Percentiles rank a stretch among this genome's conserved stretches.
Conservation (phyloP, 2,888 invertebrate genomes). For the Drosophila borborema region DNA sequence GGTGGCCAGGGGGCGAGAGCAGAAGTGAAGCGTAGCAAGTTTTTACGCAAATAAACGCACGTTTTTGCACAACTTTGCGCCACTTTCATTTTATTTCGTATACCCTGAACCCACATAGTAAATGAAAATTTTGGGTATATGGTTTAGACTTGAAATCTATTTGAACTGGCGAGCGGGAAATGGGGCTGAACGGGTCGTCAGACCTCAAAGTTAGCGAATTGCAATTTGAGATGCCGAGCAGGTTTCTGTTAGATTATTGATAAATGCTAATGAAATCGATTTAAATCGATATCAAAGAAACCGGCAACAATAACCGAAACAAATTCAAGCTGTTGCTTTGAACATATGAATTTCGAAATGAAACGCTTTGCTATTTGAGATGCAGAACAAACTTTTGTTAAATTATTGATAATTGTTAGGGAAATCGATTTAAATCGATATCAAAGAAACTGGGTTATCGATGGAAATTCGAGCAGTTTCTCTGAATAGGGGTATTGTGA, state of each 20-base stretch:
- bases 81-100: constrained; percentile 61
- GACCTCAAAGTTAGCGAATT: not conserved
- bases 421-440: no score
- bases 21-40: constrained; percentile 48
- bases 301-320: no score
- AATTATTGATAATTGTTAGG: no score
- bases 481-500: no score
- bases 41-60: constrained; percentile 78
- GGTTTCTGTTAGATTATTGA: not conserved
- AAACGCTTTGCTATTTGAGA: not conserved
- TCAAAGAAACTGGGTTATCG: no score
- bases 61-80: constrained; percentile 74
- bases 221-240: not conserved
- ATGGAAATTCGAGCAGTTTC: no score
- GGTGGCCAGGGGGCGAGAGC: not conserved
- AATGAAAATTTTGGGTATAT: constrained; percentile 9
- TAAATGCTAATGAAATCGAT: not conserved
- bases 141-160: not conserved
- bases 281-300: not conserved
- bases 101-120: constrained; percentile 2
- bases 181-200: not conserved
- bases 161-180: accelerated
- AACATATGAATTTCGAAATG: not conserved
- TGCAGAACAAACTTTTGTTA: not conserved
- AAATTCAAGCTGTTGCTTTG: not conserved